Percentiles rank a stretch among this genome's conserved stretches.
phyloP scores from a whole-genome alignment of 2,797 vertebrate genomes.

The Lophura swinhoii region DNA sequence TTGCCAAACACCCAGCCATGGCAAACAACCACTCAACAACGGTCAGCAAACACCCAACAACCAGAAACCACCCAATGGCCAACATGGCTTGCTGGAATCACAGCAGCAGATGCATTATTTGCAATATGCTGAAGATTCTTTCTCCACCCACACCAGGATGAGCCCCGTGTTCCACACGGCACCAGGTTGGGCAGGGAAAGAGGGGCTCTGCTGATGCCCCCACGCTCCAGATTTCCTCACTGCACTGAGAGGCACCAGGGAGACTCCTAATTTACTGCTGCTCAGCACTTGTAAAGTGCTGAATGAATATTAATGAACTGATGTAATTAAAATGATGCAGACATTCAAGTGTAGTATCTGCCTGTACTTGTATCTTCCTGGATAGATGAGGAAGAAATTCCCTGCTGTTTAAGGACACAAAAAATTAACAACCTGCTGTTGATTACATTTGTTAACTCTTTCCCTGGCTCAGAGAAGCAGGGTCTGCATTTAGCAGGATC shows the following conservation, averaged over 20 bases:
- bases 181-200: background rate
- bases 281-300: conserved; percentile 51
- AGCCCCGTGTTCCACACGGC: fast-evolving
- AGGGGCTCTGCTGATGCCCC: background rate
- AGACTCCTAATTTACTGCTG: conserved; percentile 45
- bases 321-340: conserved; percentile 72
- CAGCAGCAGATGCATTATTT: fast-evolving
- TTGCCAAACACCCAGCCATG: background rate
- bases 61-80: background rate
- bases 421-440: conserved; percentile 64
- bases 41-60: background rate
- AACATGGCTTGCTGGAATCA: background rate
- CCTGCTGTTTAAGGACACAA: conserved; percentile 68
- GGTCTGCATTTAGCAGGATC: background rate
- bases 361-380: conserved; percentile 63
- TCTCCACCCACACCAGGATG: background rate
- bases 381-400: conserved; percentile 70
- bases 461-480: background rate
- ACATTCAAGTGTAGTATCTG: conserved; percentile 61
- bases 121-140: background rate
- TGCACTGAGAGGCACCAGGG: conserved; percentile 39
- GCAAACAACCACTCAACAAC: background rate
- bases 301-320: conserved; percentile 68
- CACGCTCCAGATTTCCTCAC: background rate
- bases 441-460: conserved; percentile 62